phyloP scores from a whole-genome alignment of 2,113 vertebrate species.

The Megaleporinus macrocephalus region DNA sequence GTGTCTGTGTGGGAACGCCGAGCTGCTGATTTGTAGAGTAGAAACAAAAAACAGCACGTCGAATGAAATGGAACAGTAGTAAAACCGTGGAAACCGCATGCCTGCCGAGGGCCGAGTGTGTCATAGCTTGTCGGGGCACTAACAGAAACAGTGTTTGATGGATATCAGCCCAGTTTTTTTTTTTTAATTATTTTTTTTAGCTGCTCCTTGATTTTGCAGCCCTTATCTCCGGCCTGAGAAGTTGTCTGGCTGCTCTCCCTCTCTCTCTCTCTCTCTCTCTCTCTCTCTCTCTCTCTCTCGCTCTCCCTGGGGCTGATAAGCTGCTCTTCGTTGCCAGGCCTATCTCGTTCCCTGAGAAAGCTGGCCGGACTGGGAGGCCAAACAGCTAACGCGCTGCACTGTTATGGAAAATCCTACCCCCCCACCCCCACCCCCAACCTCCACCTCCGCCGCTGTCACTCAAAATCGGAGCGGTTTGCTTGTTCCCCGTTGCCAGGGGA shows the following conservation, averaged over 20 bases:
- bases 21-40: conserved; percentile 45
- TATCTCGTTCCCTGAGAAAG: conserved; percentile 37
- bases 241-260: background rate
- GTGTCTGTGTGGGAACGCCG: conserved; percentile 35
- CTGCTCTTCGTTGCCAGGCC: background rate
- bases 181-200: too few relatives aligned
- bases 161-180: conserved; percentile 35
- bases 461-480: conserved; percentile 76
- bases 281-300: background rate
- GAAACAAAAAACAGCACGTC: conserved; percentile 5
- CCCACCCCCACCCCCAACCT: too few relatives aligned
- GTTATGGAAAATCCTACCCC: conserved; percentile 78
- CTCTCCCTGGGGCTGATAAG: background rate
- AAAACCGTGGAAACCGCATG: conserved; percentile 47
- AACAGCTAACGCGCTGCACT: conserved; percentile 38
- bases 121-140: conserved; percentile 28
- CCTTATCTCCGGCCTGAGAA: conserved; percentile 25
- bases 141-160: conserved; percentile 30
- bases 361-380: conserved; percentile 35
- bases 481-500: conserved; percentile 75
- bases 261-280: background rate
- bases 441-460: conserved; percentile 51
- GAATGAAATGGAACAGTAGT: conserved; percentile 46
- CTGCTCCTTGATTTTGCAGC: conserved; percentile 34
- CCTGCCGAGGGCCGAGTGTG: conserved; percentile 36